Percentiles rank a stretch among this genome's conserved stretches.
phyloP scores from a whole-genome alignment of 2,113 vertebrate species.

The Acinonyx jubatus region DNA sequence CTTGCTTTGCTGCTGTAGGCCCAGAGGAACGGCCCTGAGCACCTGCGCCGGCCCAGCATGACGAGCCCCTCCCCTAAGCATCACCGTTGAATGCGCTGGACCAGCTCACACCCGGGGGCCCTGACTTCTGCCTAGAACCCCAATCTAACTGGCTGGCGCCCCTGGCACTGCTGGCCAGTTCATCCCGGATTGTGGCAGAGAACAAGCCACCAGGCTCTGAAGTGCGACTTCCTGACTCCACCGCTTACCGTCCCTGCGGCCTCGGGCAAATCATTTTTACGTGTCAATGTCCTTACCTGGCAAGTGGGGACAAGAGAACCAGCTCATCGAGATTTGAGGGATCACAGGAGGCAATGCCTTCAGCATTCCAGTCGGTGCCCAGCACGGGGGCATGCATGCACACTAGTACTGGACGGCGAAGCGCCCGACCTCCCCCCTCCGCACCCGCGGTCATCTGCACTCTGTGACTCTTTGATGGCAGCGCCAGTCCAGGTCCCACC shows the following conservation, averaged over 20 bases:
- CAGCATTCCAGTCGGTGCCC: rapidly evolving
- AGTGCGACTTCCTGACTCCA: background rate
- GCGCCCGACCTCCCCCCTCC: rapidly evolving
- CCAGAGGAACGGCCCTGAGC: background rate
- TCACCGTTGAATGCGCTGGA: background rate
- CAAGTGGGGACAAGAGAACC: background rate
- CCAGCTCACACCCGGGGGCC: background rate
- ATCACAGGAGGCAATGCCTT: rapidly evolving
- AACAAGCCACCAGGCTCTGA: background rate
- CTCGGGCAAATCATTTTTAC: background rate
- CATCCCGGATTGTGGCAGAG: background rate
- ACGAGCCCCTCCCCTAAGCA: too few relatives aligned
- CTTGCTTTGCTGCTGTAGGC: background rate
- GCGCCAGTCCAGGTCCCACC: background rate
- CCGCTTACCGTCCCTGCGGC: too few relatives aligned
- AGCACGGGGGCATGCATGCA: rapidly evolving
- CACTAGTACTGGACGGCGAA: rapidly evolving
- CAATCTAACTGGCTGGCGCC: background rate
- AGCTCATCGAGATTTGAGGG: background rate
- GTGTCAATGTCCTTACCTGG: background rate
- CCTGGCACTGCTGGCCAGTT: background rate
- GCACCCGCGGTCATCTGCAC: rapidly evolving
- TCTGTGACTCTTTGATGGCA: background rate
- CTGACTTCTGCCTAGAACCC: background rate
- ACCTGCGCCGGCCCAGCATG: rapidly evolving